These are phyloP conservation scores for Whitmania pigra DNA, from an alignment of 1,140 invertebrate genomes.

Conservation along the genomic window DNA sequence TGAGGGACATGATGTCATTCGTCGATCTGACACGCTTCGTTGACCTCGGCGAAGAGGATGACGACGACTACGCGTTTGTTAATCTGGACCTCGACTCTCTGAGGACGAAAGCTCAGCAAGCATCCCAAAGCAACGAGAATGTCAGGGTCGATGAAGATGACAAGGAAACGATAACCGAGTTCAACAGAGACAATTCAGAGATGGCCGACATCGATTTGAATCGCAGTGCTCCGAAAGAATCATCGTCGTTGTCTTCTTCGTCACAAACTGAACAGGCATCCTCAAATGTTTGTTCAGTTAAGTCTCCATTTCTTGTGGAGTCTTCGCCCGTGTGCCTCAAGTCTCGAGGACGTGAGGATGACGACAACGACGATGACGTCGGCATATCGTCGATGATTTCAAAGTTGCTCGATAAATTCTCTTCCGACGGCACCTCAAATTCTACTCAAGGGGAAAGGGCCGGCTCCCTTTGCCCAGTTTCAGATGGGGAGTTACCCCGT, in stretches of 20 bases:
- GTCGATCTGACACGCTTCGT: constrained; percentile 33
- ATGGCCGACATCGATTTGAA: neutral
- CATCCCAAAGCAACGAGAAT: constrained; percentile 9
- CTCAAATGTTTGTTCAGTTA: no score
- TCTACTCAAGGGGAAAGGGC: neutral
- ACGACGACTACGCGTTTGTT: constrained; percentile 24
- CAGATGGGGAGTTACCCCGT: neutral
- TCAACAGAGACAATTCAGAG: neutral
- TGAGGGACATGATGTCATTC: constrained; percentile 38
- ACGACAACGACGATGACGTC: no score
- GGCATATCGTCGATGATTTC: neutral
- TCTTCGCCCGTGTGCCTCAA: no score
- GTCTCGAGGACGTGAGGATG: no score
- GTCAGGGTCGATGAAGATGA: neutral
- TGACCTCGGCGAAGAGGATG: constrained; percentile 33
- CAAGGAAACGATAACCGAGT: neutral
- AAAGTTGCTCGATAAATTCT: neutral
- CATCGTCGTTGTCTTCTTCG: no score
- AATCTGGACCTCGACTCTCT: constrained; percentile 23
- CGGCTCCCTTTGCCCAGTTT: neutral
- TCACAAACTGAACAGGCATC: no score
- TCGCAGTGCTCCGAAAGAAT: no score
- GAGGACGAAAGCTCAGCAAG: neutral
- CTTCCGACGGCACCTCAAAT: neutral
- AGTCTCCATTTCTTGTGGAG: no score